Conservation (phyloP, 2,113 vertebrate genomes). For the Corythoichthys haematopterus region DNA sequence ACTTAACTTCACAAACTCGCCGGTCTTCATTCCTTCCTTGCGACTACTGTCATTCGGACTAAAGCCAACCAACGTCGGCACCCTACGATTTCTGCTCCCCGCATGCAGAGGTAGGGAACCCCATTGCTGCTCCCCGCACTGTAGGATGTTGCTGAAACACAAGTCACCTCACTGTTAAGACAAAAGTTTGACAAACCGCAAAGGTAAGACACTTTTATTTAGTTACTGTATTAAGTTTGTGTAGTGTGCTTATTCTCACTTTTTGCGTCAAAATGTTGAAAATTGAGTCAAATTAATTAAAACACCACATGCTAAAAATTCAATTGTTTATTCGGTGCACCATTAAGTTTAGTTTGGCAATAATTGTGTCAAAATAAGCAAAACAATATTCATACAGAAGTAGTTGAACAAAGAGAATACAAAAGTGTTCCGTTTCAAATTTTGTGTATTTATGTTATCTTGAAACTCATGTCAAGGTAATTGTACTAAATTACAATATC, state of each 20-base stretch:
- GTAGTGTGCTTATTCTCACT: not conserved
- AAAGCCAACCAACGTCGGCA: not conserved
- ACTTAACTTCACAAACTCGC: constrained; percentile 43
- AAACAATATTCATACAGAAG: not conserved
- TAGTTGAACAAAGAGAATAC: not conserved
- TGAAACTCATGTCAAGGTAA: not conserved
- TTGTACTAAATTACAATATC: not conserved
- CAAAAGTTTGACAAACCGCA: constrained; percentile 14
- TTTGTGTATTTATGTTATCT: not conserved
- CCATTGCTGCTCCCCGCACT: constrained; percentile 14
- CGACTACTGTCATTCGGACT: constrained; percentile 14
- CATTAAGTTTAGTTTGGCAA: not conserved
- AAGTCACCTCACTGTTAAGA: not conserved
- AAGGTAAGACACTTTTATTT: constrained; percentile 37
- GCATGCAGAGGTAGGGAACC: constrained; percentile 3
- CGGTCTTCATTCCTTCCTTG: constrained; percentile 63
- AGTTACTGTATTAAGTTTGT: not conserved
- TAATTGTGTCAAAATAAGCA: not conserved
- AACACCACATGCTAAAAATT: not conserved
- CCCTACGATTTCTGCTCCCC: constrained; percentile 27
- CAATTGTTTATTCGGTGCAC: not conserved
- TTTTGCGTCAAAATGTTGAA: not conserved
- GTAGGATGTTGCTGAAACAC: constrained; percentile 35
- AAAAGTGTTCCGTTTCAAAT: not conserved
- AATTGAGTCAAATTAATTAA: not conserved